phyloP scores from a whole-genome alignment of 2,888 invertebrate genomes.

The Adelognathus sp. region DNA sequence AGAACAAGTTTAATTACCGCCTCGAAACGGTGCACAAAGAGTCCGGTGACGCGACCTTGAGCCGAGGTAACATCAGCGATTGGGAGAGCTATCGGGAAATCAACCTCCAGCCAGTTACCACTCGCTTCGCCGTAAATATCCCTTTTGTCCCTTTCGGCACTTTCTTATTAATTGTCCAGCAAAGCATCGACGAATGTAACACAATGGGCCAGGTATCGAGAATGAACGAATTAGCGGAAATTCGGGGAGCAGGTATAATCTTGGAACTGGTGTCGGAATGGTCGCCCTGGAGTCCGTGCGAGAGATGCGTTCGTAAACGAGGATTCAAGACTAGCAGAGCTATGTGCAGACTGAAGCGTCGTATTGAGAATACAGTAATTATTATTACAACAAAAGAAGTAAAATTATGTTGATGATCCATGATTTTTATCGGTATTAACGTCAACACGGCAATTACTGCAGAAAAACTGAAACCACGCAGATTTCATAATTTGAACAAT shows the following conservation, averaged over 20 bases:
- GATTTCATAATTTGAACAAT: no score
- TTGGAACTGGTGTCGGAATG: slow-evolving; percentile 82
- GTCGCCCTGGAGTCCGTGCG: slow-evolving; percentile 83
- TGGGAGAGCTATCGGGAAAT: slow-evolving; percentile 82
- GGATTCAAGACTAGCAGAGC: slow-evolving; percentile 81
- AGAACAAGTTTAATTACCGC: slow-evolving; percentile 82
- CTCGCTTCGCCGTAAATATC: slow-evolving; percentile 76
- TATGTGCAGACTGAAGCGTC: slow-evolving; percentile 82
- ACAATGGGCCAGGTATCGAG: slow-evolving; percentile 80
- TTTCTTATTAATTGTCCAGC: neutral
- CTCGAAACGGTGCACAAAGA: slow-evolving; percentile 78
- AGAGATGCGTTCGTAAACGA: slow-evolving; percentile 77
- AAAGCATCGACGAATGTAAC: no score
- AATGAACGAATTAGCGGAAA: slow-evolving; percentile 78
- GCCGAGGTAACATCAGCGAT: slow-evolving; percentile 81
- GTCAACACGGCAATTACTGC: no score
- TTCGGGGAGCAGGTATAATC: slow-evolving; percentile 80
- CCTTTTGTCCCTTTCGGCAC: neutral
- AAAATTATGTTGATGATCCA: neutral
- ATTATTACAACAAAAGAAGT: neutral
- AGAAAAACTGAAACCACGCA: no score
- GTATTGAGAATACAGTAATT: slow-evolving; percentile 53
- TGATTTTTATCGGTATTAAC: no score
- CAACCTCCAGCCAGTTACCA: slow-evolving; percentile 81
- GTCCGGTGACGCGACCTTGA: slow-evolving; percentile 55